Conservation (phyloP, 2,888 invertebrate genomes). For the Mantis religiosa region DNA sequence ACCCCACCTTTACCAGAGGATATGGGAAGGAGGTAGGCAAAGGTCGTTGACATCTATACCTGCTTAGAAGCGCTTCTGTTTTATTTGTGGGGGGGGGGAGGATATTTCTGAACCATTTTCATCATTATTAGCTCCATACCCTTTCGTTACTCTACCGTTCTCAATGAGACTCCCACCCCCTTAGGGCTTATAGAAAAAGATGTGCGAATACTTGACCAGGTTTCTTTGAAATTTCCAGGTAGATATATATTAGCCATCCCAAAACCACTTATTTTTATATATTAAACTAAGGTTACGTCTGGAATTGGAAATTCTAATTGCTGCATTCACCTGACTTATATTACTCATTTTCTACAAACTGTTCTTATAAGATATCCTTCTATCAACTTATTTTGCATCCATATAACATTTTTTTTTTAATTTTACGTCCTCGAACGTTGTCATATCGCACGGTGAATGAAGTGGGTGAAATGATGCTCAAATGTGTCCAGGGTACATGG, state of each 20-base stretch:
- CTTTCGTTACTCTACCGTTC: background rate
- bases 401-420: too few relatives aligned
- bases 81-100: background rate
- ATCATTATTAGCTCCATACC: background rate
- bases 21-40: background rate
- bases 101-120: background rate
- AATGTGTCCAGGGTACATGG: too few relatives aligned
- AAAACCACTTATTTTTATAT: too few relatives aligned
- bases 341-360: too few relatives aligned
- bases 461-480: too few relatives aligned
- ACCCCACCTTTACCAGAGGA: background rate
- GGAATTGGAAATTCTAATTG: too few relatives aligned
- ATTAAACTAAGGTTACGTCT: too few relatives aligned
- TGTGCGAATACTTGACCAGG: background rate
- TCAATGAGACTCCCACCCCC: background rate
- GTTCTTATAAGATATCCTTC: too few relatives aligned
- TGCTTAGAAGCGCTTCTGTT: background rate
- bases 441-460: too few relatives aligned
- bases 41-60: background rate
- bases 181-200: background rate
- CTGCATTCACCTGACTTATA: too few relatives aligned
- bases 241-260: background rate
- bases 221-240: background rate
- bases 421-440: too few relatives aligned
- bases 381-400: too few relatives aligned